Conservation (phyloP, 2,113 vertebrate genomes). For the Bambusicola thoracicus region DNA sequence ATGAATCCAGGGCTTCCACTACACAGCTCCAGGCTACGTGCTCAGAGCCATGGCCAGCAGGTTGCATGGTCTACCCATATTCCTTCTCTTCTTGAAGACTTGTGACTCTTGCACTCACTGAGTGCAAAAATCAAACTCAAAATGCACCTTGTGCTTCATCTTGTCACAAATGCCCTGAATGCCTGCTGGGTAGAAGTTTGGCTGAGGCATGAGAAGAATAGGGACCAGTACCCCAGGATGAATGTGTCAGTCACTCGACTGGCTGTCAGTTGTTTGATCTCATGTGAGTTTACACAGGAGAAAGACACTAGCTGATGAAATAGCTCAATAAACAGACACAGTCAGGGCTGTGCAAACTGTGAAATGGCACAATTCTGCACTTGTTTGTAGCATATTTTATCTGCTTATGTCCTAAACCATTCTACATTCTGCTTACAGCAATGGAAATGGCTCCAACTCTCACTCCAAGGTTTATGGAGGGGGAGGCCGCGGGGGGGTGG, state of each 20-base stretch:
- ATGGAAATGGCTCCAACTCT: not conserved
- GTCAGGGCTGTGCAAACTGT: not conserved
- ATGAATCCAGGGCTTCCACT: accelerated
- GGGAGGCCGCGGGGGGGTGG: not conserved
- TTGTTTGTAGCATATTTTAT: not conserved
- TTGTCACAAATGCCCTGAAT: not conserved
- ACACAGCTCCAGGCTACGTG: accelerated
- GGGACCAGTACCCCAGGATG: not conserved
- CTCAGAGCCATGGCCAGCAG: not conserved
- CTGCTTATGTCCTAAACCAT: not conserved
- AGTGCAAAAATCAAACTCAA: not conserved
- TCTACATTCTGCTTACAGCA: not conserved
- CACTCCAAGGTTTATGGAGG: not conserved
- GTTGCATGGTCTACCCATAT: not conserved
- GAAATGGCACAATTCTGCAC: not conserved
- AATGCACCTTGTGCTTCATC: not conserved
- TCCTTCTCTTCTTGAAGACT: not conserved
- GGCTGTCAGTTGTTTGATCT: not conserved
- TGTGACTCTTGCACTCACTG: not conserved
- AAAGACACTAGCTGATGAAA: not conserved
- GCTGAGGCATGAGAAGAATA: not conserved
- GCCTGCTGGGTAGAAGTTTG: not conserved
- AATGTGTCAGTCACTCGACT: not conserved
- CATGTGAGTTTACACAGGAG: not conserved
- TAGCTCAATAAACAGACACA: not conserved